Conservation (phyloP, 2,113 vertebrate species). For the Gyps fulvus region DNA sequence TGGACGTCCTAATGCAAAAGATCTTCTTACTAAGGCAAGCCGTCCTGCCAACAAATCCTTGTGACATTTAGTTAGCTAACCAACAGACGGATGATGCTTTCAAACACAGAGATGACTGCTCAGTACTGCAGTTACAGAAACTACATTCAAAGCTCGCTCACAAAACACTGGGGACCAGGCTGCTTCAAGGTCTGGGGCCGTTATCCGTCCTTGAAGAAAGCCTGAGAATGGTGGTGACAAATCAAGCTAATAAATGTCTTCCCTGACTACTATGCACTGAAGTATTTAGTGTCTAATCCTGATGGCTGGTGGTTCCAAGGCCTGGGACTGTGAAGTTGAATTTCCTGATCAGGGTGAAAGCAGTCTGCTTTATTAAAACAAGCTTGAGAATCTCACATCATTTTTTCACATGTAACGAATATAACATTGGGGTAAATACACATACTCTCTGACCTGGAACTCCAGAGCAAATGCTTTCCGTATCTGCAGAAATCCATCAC, state of each 20-base stretch:
- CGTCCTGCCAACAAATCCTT: neutral
- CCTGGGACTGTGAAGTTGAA: neutral
- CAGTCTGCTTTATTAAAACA: neutral
- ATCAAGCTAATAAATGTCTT: neutral
- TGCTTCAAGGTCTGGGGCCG: neutral
- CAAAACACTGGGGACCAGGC: neutral
- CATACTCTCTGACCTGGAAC: slow-evolving; percentile 7
- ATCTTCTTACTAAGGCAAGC: neutral
- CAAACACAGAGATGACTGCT: neutral
- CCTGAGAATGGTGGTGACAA: neutral
- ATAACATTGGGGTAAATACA: neutral
- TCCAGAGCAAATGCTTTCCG: slow-evolving; percentile 17
- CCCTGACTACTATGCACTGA: neutral
- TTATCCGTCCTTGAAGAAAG: neutral
- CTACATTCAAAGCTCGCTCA: neutral
- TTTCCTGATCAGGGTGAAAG: neutral
- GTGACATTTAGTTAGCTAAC: neutral
- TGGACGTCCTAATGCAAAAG: neutral
- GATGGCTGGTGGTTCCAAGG: neutral
- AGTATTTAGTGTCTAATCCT: neutral
- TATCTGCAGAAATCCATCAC: slow-evolving; percentile 56
- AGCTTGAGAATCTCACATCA: slow-evolving; percentile 23
- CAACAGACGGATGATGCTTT: neutral
- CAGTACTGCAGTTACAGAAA: neutral
- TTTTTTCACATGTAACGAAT: neutral